Conservation (phyloP, 2,113 vertebrate species). For the human (Homo sapiens) region DNA sequence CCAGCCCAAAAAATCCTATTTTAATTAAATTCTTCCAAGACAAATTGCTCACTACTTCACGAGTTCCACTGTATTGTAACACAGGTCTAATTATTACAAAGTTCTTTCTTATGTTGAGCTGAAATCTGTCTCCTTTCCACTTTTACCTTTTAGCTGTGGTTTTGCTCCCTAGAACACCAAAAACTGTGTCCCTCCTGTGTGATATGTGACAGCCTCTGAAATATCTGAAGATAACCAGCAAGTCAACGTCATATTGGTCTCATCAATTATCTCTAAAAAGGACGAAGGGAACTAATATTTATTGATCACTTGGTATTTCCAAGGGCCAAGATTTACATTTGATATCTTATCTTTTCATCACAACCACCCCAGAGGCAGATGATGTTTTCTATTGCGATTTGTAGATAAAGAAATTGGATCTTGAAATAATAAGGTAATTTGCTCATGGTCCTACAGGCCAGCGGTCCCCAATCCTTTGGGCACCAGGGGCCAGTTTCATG, state of each 20-base stretch:
- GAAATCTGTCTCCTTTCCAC: not conserved
- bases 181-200: not conserved
- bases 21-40: not conserved
- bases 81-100: not conserved
- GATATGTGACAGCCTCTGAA: not conserved
- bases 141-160: not conserved
- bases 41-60: not conserved
- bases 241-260: not conserved
- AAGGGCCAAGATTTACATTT: not conserved
- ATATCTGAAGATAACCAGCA: not conserved
- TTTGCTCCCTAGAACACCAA: not conserved
- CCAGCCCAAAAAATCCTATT: not conserved
- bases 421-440: not conserved
- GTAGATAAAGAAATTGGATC: slow-evolving; percentile 11
- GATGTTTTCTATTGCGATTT: not conserved
- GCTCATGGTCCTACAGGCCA: not conserved
- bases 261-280: not conserved
- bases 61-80: not conserved
- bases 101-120: not conserved
- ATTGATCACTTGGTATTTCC: not conserved
- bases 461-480: no score
- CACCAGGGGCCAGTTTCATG: no score
- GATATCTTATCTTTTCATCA: not conserved
- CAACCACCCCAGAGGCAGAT: not conserved
- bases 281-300: not conserved